phyloP scores from a whole-genome alignment of 2,113 vertebrate genomes.

The Lanius ludovicianus region DNA sequence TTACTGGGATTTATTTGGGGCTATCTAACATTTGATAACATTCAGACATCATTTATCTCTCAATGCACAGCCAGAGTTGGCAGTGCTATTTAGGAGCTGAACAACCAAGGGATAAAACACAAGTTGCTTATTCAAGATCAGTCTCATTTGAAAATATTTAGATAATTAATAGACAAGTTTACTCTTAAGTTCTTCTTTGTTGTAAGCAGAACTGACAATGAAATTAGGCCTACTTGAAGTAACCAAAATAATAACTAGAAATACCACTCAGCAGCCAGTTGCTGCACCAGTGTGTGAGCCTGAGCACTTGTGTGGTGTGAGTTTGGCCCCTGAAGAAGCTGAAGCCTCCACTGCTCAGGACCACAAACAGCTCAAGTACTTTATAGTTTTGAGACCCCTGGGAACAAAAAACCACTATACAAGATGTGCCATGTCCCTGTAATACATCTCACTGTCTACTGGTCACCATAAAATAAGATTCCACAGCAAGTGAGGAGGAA shows the following conservation, averaged over 20 bases:
- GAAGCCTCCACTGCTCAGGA: neutral
- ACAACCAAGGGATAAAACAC: neutral
- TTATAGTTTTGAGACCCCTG: neutral
- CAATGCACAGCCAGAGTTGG: neutral
- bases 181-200: neutral
- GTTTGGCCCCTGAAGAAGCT: neutral
- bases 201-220: neutral
- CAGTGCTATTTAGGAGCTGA: neutral
- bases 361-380: neutral
- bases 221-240: neutral
- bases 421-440: neutral
- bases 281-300: neutral
- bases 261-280: neutral
- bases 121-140: neutral
- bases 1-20: neutral
- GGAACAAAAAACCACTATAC: neutral
- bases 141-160: neutral
- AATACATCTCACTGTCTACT: neutral
- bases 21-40: neutral
- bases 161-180: neutral
- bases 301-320: accelerated
- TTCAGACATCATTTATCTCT: neutral
- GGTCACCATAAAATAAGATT: neutral
- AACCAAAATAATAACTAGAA: neutral
- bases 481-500: neutral